These are phyloP conservation scores for Mesorhabditis spiculigera DNA, from an alignment of 2,888 invertebrate genomes.

Conservation along the genomic window DNA sequence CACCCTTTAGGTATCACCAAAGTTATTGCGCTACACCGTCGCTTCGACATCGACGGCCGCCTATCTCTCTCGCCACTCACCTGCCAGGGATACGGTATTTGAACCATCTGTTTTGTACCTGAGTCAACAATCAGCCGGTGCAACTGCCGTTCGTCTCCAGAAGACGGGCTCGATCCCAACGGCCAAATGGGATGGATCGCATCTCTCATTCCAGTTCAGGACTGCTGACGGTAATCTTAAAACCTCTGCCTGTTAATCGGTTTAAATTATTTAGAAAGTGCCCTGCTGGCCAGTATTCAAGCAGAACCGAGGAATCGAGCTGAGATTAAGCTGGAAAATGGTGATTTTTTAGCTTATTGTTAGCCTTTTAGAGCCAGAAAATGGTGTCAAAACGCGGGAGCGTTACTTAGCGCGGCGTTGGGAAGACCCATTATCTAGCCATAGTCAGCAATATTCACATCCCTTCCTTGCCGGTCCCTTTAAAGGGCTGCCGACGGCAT, in stretches of 20 bases:
- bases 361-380: not conserved
- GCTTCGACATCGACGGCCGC: slow-evolving; percentile 28
- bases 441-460: not conserved
- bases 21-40: slow-evolving; percentile 21
- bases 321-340: not conserved
- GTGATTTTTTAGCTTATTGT: not conserved
- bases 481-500: too few species aligned
- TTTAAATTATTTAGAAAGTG: not conserved
- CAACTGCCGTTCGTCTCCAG: not conserved
- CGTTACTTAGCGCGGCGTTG: too few species aligned
- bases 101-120: not conserved
- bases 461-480: not conserved
- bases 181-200: slow-evolving; percentile 11
- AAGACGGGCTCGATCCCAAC: not conserved
- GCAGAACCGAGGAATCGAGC: not conserved
- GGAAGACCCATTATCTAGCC: not conserved
- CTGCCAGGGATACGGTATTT: slow-evolving; percentile 39
- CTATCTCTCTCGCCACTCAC: slow-evolving; percentile 39
- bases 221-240: slow-evolving; percentile 8
- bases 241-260: not conserved
- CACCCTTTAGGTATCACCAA: not conserved
- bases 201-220: slow-evolving; percentile 12
- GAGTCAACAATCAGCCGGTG: not conserved
- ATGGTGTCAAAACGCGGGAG: too few species aligned
- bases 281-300: not conserved